Evolutionary conservation across 2,797 vertebrate species (phyloP), one percentile per base, ranked within the genome.

Genomic region (Macropus fuliginosus): DNA sequence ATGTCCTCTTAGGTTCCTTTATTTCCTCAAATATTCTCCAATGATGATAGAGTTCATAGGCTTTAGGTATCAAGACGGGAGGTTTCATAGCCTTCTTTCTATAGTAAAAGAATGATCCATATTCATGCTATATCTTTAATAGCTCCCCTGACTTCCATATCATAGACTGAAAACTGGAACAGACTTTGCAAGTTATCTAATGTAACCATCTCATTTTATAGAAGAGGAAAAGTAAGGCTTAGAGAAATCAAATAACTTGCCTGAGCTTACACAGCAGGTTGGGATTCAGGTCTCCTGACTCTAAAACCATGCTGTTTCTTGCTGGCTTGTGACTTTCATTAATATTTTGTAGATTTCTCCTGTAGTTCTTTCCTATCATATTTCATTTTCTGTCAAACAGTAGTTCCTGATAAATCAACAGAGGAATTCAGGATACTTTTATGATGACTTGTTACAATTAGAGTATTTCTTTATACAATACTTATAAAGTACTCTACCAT

Each of bases 21-120:
- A 66, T 28, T 55, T 95, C 54, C 92, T 74, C 54, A 92, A 74
- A 57, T 59, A 94, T 93, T 91, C 94, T 62, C n/a, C 31, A 13
- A 55, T 91, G 94, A 50, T 90, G 1, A 21, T 56, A 55, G 27
- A 14, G 29, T 18, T 92, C 34, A 40, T 2, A 96, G 14, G 34
- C 28, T n/a, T 92, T 95, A 96, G 56, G 56, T 0, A 0, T 56
- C 74, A 57, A 81, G 8, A 50, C 55, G 91, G 90, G 93, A 56
- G 87, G 94, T 52, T n/a, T n/a, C 5, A 54, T 13, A 93, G 54
- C 56, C 56, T 56, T 95, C 92, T 92, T 93, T 27, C 28, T 4
- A 46, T 50, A 90, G 13, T 29, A 92, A 62, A 91, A 24, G 57
- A 56, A 46, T 56, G 46, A 28, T 9, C 34, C 95, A 54, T 28